These are phyloP conservation scores for Campoplex nolae DNA, from an alignment of 2,888 invertebrate genomes.

Conservation along the genomic window DNA sequence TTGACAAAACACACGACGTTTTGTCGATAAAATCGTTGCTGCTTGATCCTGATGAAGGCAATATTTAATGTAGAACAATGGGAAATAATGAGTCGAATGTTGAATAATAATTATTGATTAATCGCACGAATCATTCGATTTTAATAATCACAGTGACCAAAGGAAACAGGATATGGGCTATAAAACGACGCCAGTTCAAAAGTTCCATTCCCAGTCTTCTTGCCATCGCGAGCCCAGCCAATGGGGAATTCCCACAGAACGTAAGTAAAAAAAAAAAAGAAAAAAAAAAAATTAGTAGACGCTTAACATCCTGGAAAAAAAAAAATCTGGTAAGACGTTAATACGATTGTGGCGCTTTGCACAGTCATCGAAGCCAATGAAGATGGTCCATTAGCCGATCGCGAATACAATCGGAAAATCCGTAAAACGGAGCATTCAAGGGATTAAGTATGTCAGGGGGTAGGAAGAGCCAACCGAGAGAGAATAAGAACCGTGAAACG, in stretches of 20 bases:
- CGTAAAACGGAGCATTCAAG: constrained; percentile 72
- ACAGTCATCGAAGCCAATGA: constrained; percentile 32
- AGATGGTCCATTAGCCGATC: constrained; percentile 62
- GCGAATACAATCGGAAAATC: constrained; percentile 67
- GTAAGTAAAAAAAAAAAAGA: neutral
- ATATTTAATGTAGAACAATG: too few species aligned
- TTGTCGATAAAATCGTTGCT: too few species aligned
- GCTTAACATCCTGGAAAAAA: constrained; percentile 1
- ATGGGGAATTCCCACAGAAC: constrained; percentile 16
- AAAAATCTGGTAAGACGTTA: constrained; percentile 25
- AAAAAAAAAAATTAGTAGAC: neutral
- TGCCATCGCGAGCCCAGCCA: neutral
- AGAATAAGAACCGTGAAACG: neutral
- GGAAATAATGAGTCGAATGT: neutral
- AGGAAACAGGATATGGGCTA: neutral
- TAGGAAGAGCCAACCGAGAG: constrained; percentile 21
- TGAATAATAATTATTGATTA: neutral
- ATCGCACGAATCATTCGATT: neutral
- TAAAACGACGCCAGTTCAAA: neutral
- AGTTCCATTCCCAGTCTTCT: neutral
- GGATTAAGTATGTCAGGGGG: constrained; percentile 63
- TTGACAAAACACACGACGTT: neutral
- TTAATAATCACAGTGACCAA: neutral
- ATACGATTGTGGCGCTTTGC: constrained; percentile 28
- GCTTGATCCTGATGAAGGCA: too few species aligned